Percentiles rank a stretch among this genome's conserved stretches.
These are phyloP conservation scores for Eriosoma lanigerum DNA, from an alignment of 1,140 invertebrate species.

Conservation along the genomic window DNA sequence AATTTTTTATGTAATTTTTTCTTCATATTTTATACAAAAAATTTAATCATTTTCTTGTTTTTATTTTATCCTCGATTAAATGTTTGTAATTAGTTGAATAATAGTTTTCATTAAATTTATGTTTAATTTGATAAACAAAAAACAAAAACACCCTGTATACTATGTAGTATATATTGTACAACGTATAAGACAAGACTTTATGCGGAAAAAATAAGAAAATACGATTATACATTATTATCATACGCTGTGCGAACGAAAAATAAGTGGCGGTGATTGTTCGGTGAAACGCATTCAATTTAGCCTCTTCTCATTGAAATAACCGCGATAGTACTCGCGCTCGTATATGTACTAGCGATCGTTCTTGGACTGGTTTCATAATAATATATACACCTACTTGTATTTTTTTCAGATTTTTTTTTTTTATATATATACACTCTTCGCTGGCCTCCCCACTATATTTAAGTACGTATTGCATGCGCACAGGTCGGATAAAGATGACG, in stretches of 20 bases:
- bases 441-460: not conserved
- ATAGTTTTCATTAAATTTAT: no score
- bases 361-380: slow-evolving; percentile 14
- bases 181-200: not conserved
- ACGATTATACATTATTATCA: no score
- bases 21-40: no score
- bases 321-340: not conserved
- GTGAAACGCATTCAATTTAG: slow-evolving; percentile 3
- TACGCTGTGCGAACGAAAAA: not conserved
- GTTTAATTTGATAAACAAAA: no score
- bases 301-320: slow-evolving; percentile 7
- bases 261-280: slow-evolving; percentile 1
- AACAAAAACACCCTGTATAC: no score
- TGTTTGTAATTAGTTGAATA: no score
- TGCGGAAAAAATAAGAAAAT: not conserved
- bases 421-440: not conserved
- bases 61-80: no score
- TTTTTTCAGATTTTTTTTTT: not conserved
- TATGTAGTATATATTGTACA: not conserved
- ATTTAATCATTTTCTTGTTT: no score
- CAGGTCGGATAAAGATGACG: not conserved
- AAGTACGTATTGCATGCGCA: not conserved
- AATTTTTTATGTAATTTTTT: no score
- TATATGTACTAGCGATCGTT: not conserved
- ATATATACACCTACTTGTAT: not conserved